Evolutionary conservation across 2,888 invertebrate genomes (phyloP).

Genomic region (Oxyteleia sp.): DNA sequence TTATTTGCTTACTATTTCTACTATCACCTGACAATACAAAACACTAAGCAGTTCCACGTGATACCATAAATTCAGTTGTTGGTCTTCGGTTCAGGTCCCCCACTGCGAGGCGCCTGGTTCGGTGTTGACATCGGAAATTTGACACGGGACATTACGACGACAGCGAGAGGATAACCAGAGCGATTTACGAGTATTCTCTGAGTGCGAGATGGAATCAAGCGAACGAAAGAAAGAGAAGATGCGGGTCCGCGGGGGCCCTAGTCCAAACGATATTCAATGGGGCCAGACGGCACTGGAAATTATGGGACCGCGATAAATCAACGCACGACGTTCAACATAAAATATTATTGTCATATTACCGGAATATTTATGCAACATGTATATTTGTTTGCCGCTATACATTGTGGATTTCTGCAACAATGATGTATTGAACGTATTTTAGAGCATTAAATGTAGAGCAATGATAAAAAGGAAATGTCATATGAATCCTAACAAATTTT

Average conservation of each 20-base stretch:
- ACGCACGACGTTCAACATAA: constrained; percentile 43
- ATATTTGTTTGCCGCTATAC: constrained; percentile 58
- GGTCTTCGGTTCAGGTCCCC: constrained; percentile 68
- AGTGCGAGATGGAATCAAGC: constrained; percentile 34
- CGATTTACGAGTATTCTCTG: constrained; percentile 67
- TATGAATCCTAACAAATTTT: constrained; percentile 39
- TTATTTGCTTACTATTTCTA: too few relatives aligned
- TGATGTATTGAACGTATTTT: constrained; percentile 44
- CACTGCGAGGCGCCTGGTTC: constrained; percentile 74
- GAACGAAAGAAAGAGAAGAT: constrained; percentile 27
- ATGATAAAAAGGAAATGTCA: constrained; percentile 42
- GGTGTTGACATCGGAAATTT: constrained; percentile 78
- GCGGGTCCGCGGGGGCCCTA: constrained; percentile 59
- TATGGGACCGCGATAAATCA: constrained; percentile 68
- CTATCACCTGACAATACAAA: constrained; percentile 70
- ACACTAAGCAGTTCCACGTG: constrained; percentile 71
- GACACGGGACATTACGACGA: constrained; percentile 78
- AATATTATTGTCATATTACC: constrained; percentile 66
- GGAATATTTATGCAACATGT: constrained; percentile 63
- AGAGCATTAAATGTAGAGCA: constrained; percentile 45
- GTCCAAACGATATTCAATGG: constrained; percentile 24
- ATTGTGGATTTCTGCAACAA: constrained; percentile 32
- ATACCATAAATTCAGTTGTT: constrained; percentile 76
- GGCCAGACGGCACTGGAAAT: constrained; percentile 34
- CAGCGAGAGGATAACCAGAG: constrained; percentile 66